Evolutionary conservation across 2,797 vertebrate genomes (phyloP), one percentile per base, ranked within the genome.

Genomic region (Parauchenoglanis punctatus): DNA sequence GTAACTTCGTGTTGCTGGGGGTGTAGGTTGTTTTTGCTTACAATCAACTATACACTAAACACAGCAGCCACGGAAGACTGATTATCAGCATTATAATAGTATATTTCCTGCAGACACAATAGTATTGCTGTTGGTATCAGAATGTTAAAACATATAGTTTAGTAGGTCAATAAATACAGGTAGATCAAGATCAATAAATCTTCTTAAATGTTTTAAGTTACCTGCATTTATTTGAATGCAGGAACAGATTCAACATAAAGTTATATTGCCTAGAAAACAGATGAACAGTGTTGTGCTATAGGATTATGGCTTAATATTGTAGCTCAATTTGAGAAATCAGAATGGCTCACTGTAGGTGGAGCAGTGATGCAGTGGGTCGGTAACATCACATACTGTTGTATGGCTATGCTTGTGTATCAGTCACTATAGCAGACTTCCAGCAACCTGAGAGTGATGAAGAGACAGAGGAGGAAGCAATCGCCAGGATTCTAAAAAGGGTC

Each of bases 401-500:
- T 81, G 63, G 31, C 0, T 85, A 46, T 85, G 63, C 46, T 85
- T 81, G 88, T 81, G 67, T 91, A 95, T 28, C 94, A 99, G 98
- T 98, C 91, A 97, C 96, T 31, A 90, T 95, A 90, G 93, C 97
- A 84, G 94, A 97, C 86, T 95, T 96, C 85, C 95, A 93, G 86
- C 91, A 96, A 40, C 95, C 97, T 44, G 97, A 99, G 91, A 99
- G 97, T 49, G 98, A 99, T 61, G 98, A 99, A 7, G 98, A 99
- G 80, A 97, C 97, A 7, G 94, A 99, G 87, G 98, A 99, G 86
- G 96, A 97, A 92, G 95, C 96, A 85, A 95, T 98, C 89, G 93
- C 76, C 91, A 97, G 97, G 92, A 95, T 99, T 63, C 91, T 99
- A 76, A 97, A 96, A 93, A 97, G 97, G 97, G 99, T 96, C 20